Evolutionary conservation across 1,140 invertebrate species (phyloP), one percentile per base, ranked within the genome.

Genomic region (Drosophila pectinifera): DNA sequence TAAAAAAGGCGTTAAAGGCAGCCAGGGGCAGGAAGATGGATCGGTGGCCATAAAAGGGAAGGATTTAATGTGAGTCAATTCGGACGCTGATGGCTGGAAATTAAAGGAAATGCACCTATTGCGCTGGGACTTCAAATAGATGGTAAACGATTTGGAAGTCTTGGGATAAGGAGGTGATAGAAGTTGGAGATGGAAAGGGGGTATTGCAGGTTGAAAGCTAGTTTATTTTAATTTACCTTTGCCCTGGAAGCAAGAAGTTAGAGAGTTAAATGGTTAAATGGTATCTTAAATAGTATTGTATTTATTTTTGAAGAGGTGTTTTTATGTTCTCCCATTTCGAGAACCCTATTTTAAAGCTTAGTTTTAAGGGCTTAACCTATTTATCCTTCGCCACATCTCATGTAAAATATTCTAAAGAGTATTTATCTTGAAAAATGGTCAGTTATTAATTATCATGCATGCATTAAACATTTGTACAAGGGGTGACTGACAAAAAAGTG

Each of bases 1-100:
- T 76, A 58, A 76, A 76, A 59, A 76, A 70, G 73, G 73, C 73
- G 73, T 76, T 76, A 76, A 76, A 76, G 45, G 49, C 72, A 11
- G 20, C 5, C 39, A n/a, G n/a, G 20, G n/a, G 61, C 59, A 42
- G 48, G 26, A 59, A 69, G 67, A 70, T 46, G 64, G 26, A 70
- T 70, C 13, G 67, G n/a, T 41, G 16, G 41, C 41, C 68, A 36
- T 36, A 42, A 48, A 41, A 39, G 24, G 26, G 13, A 57, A 28
- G 65, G 39, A 45, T 57, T 72, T 72, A 46, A 72, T 72, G 68
- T 68, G 42, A 70, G 57, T 39, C 51, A 57, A 72, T 72, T 48
- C 20, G 24, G 51, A 55, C 64, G 68, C 20, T 70, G 68, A 72
- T 72, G 34, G 36, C 26, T 48, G 34, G 51, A 48, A 70, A 70